Percentiles rank a stretch among this genome's conserved stretches.
Conservation (phyloP, 2,113 vertebrate species). For the Cynoglossus semilaevis region DNA sequence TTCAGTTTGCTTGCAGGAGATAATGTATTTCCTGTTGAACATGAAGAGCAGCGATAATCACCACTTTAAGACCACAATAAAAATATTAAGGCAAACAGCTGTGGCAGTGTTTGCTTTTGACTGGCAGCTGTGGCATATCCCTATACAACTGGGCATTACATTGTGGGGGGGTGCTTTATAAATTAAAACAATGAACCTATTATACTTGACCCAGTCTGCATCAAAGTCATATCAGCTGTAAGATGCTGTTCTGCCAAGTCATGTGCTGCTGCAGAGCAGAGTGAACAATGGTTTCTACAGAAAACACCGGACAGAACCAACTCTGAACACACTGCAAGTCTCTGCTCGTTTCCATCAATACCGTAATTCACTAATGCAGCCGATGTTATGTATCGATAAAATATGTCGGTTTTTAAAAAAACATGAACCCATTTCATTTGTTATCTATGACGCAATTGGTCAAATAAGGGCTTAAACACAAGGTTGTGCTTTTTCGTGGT, state of each 20-base stretch:
- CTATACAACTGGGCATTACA: slow-evolving; percentile 17
- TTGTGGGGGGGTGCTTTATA: slow-evolving; percentile 8
- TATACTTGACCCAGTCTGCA: slow-evolving; percentile 37
- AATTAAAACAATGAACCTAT: slow-evolving; percentile 53
- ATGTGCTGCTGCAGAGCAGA: slow-evolving; percentile 27
- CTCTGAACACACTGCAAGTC: not conserved
- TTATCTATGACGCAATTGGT: too few relatives aligned
- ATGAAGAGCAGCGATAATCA: slow-evolving; percentile 8
- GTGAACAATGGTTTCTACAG: slow-evolving; percentile 23
- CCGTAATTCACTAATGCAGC: not conserved
- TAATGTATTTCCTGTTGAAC: slow-evolving; percentile 86
- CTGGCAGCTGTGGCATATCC: not conserved
- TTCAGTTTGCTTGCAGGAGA: slow-evolving; percentile 87
- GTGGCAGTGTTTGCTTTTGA: not conserved
- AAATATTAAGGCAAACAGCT: slow-evolving; percentile 1
- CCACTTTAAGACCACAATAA: not conserved
- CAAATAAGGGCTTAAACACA: too few relatives aligned
- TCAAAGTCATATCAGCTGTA: slow-evolving; percentile 42
- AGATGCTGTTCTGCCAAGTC: slow-evolving; percentile 45
- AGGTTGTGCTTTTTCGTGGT: too few relatives aligned
- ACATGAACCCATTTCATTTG: too few relatives aligned
- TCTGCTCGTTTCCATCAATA: not conserved
- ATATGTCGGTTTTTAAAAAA: too few relatives aligned
- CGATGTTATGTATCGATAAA: too few relatives aligned
- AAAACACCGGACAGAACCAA: not conserved